These are phyloP conservation scores for Eupithecia subfuscata DNA, from an alignment of 2,888 invertebrate species.

Conservation along the genomic window DNA sequence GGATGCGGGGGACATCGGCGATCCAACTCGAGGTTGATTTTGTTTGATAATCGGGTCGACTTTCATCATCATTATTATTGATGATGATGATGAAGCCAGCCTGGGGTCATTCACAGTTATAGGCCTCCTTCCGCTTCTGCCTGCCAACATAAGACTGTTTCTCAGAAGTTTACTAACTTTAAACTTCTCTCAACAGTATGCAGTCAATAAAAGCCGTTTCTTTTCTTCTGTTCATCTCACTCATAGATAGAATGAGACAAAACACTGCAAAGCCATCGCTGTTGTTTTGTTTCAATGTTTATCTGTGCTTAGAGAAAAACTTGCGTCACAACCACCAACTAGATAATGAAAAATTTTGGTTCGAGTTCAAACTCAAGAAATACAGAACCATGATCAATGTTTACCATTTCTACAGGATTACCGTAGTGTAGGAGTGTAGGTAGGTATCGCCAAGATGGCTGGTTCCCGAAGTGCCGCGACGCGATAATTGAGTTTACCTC, in stretches of 20 bases:
- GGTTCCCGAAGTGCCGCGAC: slow-evolving; percentile 15
- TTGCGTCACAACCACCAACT: too few relatives aligned
- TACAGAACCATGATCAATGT: neutral
- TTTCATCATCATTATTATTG: neutral
- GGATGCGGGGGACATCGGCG: neutral
- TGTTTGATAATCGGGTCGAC: neutral
- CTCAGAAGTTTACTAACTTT: too few relatives aligned
- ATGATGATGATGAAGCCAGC: too few relatives aligned
- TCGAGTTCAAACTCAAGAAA: neutral
- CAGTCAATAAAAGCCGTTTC: neutral
- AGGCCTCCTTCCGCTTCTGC: too few relatives aligned
- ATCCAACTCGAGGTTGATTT: neutral
- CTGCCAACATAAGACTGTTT: too few relatives aligned
- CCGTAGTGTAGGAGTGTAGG: neutral
- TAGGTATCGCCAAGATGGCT: neutral
- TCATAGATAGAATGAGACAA: neutral
- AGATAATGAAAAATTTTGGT: neutral
- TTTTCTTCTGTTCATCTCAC: neutral
- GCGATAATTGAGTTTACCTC: slow-evolving; percentile 36
- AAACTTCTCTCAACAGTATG: too few relatives aligned
- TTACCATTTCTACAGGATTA: neutral
- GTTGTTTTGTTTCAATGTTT: too few relatives aligned
- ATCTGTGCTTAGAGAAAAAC: too few relatives aligned
- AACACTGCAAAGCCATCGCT: too few relatives aligned
- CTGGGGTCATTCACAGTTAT: neutral